Base-by-base conservation (phyloP, 2,113 vertebrate genomes). In the Xiphophorus hellerii region DNA sequence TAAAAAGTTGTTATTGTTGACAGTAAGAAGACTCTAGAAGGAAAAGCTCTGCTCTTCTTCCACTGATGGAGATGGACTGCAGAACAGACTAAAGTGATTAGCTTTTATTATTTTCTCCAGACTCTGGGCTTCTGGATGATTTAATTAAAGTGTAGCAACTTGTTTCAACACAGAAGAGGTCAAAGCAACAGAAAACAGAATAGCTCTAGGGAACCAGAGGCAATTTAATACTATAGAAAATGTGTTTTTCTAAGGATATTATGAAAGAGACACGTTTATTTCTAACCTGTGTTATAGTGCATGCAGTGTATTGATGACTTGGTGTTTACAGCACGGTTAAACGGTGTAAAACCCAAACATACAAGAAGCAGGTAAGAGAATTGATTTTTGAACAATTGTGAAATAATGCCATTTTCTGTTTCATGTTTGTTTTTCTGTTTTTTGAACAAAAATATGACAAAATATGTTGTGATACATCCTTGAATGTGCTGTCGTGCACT, bases 21-120 rank as follows among this genome's bases (percentile, higher is more conserved):
- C 74, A 78, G 44, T 66, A 66, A 71, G 66, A 86, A 68, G 75
- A 74, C 78, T 82, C 60, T 51, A 25, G 17, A 58, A 10, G 51
- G 5, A 25, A 58, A 58, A n/a, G 2, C 65, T 77, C 66, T 75
- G 25, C 51, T 83, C 71, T 69, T 79, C 76, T 78, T 79, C 48
- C 61, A 78, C 77, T 85, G 81, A 81, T 82, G 74, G 71, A 76
- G 80, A 84, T 72, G 72, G 66, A 84, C 73, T 51, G 54, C 75
- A 66, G 48, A 85, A 61, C 51, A 42, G 72, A 71, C 81, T 83
- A 73, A 83, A 87, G 88, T 83, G 78, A 90, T 92, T 88, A 87
- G 58, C 73, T 90, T 86, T 89, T 90, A 87, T 89, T 87, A 83
- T 90, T 90, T 90, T 90, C 76, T 78, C 69, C 76, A 85, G 78